A percentile compares a stretch with the other conserved stretches of the same genome.
Conservation (phyloP, 2,113 vertebrate species). For the Pteropus alecto region DNA sequence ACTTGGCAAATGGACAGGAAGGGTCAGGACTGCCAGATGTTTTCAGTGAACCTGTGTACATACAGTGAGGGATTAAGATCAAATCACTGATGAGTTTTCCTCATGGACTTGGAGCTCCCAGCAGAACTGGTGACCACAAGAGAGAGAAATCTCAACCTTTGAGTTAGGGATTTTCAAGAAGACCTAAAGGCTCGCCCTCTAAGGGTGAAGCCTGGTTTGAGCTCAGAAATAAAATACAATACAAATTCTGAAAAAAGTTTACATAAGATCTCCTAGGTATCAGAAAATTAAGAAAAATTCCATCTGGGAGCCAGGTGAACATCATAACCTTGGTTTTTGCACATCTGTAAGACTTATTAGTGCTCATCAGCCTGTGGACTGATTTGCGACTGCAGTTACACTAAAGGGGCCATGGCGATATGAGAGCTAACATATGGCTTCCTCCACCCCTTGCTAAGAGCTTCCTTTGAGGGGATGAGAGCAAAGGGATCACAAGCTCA, state of each 20-base stretch:
- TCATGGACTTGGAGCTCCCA: not conserved
- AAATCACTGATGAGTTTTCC: slow-evolving; percentile 68
- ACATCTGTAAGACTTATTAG: slow-evolving; percentile 59
- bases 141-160: not conserved
- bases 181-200: not conserved
- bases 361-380: not conserved
- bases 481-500: not conserved
- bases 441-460: not conserved
- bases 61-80: not conserved
- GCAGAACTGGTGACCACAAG: not conserved
- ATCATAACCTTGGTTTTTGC: not conserved
- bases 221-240: slow-evolving; percentile 57
- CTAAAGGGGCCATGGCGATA: not conserved
- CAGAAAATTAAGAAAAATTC: slow-evolving; percentile 44
- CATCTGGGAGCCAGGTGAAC: slow-evolving; percentile 5
- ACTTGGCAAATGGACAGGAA: slow-evolving; percentile 5
- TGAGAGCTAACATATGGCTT: not conserved
- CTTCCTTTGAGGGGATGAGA: not conserved
- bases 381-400: not conserved
- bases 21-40: slow-evolving; percentile 40
- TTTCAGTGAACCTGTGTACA: slow-evolving; percentile 55
- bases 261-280: slow-evolving; percentile 30
- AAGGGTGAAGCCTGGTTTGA: not conserved
- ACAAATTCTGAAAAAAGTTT: slow-evolving; percentile 47
- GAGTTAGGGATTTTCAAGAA: not conserved